phyloP scores from a whole-genome alignment of 2,797 vertebrate species.

The Neosilurus hyrtlii region DNA sequence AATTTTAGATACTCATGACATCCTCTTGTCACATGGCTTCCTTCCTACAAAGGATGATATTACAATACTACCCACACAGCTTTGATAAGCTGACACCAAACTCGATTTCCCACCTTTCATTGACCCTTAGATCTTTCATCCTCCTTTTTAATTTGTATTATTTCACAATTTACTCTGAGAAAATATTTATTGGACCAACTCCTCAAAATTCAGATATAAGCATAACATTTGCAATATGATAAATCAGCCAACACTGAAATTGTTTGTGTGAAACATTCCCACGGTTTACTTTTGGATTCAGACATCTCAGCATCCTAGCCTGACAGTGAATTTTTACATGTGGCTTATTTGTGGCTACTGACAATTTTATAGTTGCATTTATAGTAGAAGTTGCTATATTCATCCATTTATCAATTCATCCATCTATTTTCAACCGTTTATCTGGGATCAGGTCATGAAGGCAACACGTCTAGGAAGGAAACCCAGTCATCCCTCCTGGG shows the following conservation, averaged over 20 bases:
- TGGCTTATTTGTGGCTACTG: background rate
- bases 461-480: too few species aligned
- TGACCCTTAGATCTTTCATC: background rate
- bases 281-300: background rate
- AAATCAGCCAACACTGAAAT: background rate
- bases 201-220: background rate
- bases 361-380: background rate
- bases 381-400: background rate
- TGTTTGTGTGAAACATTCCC: background rate
- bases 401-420: too few species aligned
- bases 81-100: background rate
- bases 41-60: background rate
- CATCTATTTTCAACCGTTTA: too few species aligned
- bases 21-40: background rate
- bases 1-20: background rate
- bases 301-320: background rate
- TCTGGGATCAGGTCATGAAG: too few species aligned
- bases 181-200: background rate
- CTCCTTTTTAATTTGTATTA: background rate
- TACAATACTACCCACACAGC: slow-evolving; percentile 1
- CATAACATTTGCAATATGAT: background rate
- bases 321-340: background rate
- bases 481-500: too few species aligned
- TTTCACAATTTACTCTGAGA: background rate
- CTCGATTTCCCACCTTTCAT: background rate